Percentiles rank a stretch among this genome's conserved stretches.
These are phyloP conservation scores for Tragopan temminckii DNA, from an alignment of 2,797 vertebrate species.

Conservation along the genomic window DNA sequence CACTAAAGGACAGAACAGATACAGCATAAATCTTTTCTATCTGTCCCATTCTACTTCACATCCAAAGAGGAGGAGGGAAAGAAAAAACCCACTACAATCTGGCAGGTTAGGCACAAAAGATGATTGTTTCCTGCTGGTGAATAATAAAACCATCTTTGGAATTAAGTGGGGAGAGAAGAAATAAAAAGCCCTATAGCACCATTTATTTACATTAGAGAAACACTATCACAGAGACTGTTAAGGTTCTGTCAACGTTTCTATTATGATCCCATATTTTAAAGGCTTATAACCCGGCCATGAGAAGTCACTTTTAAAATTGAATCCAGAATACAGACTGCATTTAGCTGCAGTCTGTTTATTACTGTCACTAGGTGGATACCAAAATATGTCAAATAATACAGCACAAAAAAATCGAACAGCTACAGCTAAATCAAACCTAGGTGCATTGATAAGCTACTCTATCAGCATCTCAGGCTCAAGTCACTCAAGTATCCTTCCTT, in stretches of 20 bases:
- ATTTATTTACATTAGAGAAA: conserved; percentile 77
- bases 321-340: conserved; percentile 55
- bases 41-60: conserved; percentile 9
- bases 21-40: conserved; percentile 21
- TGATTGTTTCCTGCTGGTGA: conserved; percentile 46
- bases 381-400: conserved; percentile 41
- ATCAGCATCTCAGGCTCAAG: neutral
- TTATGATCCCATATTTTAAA: conserved; percentile 73
- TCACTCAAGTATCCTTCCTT: neutral
- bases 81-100: neutral
- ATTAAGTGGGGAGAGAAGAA: neutral
- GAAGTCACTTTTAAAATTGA: conserved; percentile 76
- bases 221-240: conserved; percentile 67
- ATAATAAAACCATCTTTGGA: conserved; percentile 66
- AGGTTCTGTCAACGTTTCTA: conserved; percentile 70
- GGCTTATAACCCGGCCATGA: conserved; percentile 56
- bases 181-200: conserved; percentile 47
- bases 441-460: neutral
- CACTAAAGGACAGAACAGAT: neutral
- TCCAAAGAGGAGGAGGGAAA: neutral
- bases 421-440: conserved; percentile 19
- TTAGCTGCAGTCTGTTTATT: conserved; percentile 29
- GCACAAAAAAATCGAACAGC: neutral
- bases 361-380: neutral
- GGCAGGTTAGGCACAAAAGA: conserved; percentile 58